These are phyloP conservation scores for Ophion obscuratus DNA, from an alignment of 2,888 invertebrate species.

Conservation along the genomic window DNA sequence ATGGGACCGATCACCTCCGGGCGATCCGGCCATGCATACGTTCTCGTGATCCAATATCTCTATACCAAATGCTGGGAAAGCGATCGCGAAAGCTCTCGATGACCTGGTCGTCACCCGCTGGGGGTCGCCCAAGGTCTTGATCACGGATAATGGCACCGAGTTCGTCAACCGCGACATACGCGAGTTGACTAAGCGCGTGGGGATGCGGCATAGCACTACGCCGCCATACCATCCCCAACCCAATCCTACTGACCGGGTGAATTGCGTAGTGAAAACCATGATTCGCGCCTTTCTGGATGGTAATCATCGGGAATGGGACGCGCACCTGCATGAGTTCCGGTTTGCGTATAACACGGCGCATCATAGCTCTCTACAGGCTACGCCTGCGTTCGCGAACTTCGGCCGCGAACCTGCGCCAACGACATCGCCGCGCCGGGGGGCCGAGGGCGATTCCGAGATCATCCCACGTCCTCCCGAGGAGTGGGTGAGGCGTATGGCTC, in stretches of 20 bases:
- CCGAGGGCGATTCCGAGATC: not conserved
- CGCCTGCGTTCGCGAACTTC: conserved; percentile 65
- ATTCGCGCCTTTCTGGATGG: conserved; percentile 49
- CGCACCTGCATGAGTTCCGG: conserved; percentile 44
- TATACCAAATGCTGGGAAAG: conserved; percentile 52
- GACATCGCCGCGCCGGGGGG: conserved; percentile 46
- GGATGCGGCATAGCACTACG: not conserved
- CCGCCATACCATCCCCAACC: not conserved
- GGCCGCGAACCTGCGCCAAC: no score
- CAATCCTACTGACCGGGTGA: conserved; percentile 26
- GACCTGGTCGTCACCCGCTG: no score
- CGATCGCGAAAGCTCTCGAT: conserved; percentile 19
- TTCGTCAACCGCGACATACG: not conserved
- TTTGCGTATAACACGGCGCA: no score
- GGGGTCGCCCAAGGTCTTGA: no score
- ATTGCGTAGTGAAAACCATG: conserved; percentile 10
- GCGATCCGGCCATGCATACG: conserved; percentile 3
- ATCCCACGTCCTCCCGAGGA: not conserved
- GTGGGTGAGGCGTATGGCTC: not conserved
- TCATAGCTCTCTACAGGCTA: no score
- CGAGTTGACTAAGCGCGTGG: conserved; percentile 25
- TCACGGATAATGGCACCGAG: no score
- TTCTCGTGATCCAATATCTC: conserved; percentile 66
- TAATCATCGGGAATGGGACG: conserved; percentile 67
- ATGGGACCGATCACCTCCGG: conserved; percentile 65